Conservation (phyloP, 2,113 vertebrate genomes). For the Proterorhinus semilunaris region DNA sequence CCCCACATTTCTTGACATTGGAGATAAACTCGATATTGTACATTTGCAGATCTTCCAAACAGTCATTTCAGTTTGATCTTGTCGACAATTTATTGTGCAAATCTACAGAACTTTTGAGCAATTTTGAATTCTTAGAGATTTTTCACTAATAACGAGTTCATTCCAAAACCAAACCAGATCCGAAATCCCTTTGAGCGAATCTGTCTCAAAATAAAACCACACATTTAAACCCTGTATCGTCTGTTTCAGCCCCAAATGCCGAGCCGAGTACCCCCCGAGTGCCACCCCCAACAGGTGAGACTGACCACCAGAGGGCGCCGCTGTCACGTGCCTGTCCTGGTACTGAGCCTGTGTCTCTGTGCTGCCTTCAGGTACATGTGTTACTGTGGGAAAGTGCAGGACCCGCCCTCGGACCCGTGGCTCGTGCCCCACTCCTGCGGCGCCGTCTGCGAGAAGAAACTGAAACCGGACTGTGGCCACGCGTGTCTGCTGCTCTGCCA, state of each 20-base stretch:
- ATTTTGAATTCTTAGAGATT: too few relatives aligned
- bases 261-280: constrained; percentile 87
- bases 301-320: not conserved
- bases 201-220: too few relatives aligned
- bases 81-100: too few relatives aligned
- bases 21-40: too few relatives aligned
- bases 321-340: not conserved
- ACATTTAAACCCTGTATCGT: not conserved
- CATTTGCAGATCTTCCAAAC: too few relatives aligned
- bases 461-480: constrained; percentile 91
- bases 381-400: constrained; percentile 93
- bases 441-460: constrained; percentile 86
- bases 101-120: too few relatives aligned
- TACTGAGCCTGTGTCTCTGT: not conserved
- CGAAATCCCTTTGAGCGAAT: too few relatives aligned
- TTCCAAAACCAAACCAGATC: too few relatives aligned
- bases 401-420: constrained; percentile 91
- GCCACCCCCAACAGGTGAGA: constrained; percentile 81
- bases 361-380: constrained; percentile 82
- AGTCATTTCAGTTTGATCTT: too few relatives aligned
- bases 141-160: too few relatives aligned
- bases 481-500: constrained; percentile 95
- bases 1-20: too few relatives aligned
- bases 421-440: constrained; percentile 97
- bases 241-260: constrained; percentile 89